Conservation (phyloP, 2,797 vertebrate genomes). For the Miichthys miiuy region DNA sequence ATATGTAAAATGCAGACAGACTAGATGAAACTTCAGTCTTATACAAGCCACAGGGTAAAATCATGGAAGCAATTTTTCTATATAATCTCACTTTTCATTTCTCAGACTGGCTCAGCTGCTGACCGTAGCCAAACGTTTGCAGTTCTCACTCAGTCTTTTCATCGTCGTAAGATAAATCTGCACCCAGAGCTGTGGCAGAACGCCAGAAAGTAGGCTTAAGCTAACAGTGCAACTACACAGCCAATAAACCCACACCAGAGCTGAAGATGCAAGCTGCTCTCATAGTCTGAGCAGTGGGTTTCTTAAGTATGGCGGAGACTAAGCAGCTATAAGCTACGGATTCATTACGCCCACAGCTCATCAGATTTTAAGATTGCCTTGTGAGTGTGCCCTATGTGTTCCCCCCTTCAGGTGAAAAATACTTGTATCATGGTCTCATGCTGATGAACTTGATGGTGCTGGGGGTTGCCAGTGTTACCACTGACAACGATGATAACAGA, state of each 20-base stretch:
- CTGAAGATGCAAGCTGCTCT: constrained; percentile 66
- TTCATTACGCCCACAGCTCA: constrained; percentile 57
- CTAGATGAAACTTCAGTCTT: neutral
- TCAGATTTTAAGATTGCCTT: constrained; percentile 48
- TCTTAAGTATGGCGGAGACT: constrained; percentile 43
- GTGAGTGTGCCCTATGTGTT: constrained; percentile 34
- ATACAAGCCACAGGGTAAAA: constrained; percentile 9
- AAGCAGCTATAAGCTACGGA: constrained; percentile 49
- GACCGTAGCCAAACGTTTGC: constrained; percentile 36
- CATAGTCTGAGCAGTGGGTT: constrained; percentile 44
- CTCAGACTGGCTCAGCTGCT: constrained; percentile 40
- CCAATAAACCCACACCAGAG: constrained; percentile 70
- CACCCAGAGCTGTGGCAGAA: constrained; percentile 54
- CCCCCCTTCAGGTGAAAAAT: neutral
- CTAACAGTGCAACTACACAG: constrained; percentile 58
- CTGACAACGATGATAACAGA: constrained; percentile 12
- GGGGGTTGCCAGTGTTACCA: neutral
- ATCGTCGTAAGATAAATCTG: constrained; percentile 54
- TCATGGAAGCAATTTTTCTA: constrained; percentile 22
- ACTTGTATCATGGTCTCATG: constrained; percentile 16
- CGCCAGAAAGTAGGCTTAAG: constrained; percentile 63
- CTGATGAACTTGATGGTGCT: constrained; percentile 24
- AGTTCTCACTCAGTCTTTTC: constrained; percentile 48
- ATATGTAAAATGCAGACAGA: constrained; percentile 7
- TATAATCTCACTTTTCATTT: constrained; percentile 42